Evolutionary conservation across 2,888 invertebrate species (phyloP).

Genomic region (Xestia ashworthii): DNA sequence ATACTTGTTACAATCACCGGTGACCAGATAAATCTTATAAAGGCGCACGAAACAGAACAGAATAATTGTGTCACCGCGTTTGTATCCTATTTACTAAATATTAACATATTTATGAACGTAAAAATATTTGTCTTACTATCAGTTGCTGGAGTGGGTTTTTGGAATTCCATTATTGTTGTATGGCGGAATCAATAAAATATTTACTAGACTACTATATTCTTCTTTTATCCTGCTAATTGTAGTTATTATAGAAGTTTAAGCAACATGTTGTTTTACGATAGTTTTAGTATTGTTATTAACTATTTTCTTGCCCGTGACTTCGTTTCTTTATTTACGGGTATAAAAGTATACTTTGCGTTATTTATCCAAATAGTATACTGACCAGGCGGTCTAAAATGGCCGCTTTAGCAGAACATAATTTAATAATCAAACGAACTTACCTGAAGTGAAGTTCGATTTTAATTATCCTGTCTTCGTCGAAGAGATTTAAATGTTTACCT

Average conservation of each 20-base stretch:
- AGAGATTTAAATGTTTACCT: no score
- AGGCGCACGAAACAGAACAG: conserved; percentile 73
- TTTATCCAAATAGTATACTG: no score
- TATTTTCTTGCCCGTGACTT: background rate
- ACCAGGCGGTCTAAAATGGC: no score
- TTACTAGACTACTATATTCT: background rate
- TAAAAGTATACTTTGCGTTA: no score
- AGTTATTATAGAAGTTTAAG: no score
- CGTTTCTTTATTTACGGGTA: background rate
- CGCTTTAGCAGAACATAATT: no score
- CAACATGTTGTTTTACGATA: background rate
- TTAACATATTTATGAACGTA: conserved; percentile 54
- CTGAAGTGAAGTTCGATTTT: no score
- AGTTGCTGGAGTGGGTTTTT: conserved; percentile 16
- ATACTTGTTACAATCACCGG: conserved; percentile 66
- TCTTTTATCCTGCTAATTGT: background rate
- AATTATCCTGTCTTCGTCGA: no score
- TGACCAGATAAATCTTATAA: conserved; percentile 74
- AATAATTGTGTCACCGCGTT: conserved; percentile 67
- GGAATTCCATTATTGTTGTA: background rate
- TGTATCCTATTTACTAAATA: conserved; percentile 64
- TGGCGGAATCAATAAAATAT: conserved; percentile 2
- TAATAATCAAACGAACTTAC: no score
- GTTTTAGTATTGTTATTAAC: conserved; percentile 3
- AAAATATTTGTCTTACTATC: conserved; percentile 40